Percentiles rank a stretch among this genome's conserved stretches.
Conservation (phyloP, 2,113 vertebrate genomes). For the Tor tambroides region DNA sequence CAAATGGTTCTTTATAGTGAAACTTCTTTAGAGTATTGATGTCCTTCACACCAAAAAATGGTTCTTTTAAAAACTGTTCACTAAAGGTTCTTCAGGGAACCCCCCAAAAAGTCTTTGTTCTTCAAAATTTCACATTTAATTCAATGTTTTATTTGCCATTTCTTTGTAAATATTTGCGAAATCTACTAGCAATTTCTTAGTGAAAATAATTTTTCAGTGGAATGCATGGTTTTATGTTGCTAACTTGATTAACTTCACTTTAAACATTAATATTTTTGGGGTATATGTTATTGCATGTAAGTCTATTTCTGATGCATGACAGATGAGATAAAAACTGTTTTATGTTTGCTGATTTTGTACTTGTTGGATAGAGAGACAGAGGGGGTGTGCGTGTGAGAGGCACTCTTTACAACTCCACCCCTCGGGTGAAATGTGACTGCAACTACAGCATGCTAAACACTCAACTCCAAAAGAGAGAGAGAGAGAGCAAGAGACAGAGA, state of each 20-base stretch:
- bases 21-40: too few species aligned
- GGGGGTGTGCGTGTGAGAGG: constrained; percentile 53
- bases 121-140: too few species aligned
- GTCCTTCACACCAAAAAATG: too few species aligned
- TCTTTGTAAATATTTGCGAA: neutral
- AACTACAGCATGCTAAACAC: constrained; percentile 68
- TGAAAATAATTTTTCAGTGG: neutral
- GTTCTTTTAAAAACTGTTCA: neutral
- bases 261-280: neutral
- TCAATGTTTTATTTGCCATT: neutral
- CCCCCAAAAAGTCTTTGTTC: neutral
- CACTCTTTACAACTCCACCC: constrained; percentile 70
- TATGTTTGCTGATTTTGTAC: neutral
- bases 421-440: constrained; percentile 65
- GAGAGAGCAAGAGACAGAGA: too few species aligned
- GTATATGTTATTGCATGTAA: neutral
- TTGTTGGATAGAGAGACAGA: neutral
- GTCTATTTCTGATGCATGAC: neutral
- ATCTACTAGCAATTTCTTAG: neutral
- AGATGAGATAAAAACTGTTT: neutral
- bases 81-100: neutral
- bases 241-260: neutral
- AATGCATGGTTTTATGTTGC: neutral
- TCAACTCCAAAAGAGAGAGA: constrained; percentile 47
- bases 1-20: neutral